Base-by-base conservation (phyloP, 2,888 invertebrate species). In the Ectemnius continuus region DNA sequence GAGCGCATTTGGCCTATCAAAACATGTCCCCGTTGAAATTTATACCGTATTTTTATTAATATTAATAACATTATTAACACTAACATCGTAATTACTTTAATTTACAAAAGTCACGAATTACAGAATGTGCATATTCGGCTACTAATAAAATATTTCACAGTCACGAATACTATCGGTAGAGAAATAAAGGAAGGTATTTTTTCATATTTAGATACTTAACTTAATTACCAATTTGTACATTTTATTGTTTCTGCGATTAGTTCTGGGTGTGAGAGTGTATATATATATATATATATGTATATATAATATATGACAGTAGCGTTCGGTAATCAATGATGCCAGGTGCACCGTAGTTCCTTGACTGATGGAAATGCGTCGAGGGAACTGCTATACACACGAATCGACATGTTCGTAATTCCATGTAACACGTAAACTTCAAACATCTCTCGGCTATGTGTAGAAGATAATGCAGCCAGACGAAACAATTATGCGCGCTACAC, bases 221-320 rank as follows among this genome's bases (percentile, higher is more conserved):
- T 84, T 78, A 83, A 73, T 80, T 72, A 63, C 78, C 83, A 79
- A 77, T 84, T 86, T 86, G 83, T 85, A 85, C 82, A 84, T 59
- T 74, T 70, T 82, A 77, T 78, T 84, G 68, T 75, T 67, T 78
- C 61, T 67, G 59, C 67, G 67, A 68, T 62, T 70, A 36, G 36
- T 36, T 36, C 23, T 36, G 36, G 36, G 11, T 36, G 36, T 36
- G 36, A 6, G 36, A 36, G 5, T 36, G 36, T 36, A 36, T 36
- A 36, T 36, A 36, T 36, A 36, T 36, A 36, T 36, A 36, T 36
- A 36, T 36, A 36, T 36, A 8, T 36, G 36, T 36, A 36, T 36
- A 36, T 36, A 36, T 36, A 36, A 36, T 36, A 36, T 36, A 36
- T 36, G 36, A 36, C 36, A 36, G 36, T 36, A 36, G 36, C 36